phyloP scores from a whole-genome alignment of 2,888 invertebrate genomes.

The Campoplex capitator region DNA sequence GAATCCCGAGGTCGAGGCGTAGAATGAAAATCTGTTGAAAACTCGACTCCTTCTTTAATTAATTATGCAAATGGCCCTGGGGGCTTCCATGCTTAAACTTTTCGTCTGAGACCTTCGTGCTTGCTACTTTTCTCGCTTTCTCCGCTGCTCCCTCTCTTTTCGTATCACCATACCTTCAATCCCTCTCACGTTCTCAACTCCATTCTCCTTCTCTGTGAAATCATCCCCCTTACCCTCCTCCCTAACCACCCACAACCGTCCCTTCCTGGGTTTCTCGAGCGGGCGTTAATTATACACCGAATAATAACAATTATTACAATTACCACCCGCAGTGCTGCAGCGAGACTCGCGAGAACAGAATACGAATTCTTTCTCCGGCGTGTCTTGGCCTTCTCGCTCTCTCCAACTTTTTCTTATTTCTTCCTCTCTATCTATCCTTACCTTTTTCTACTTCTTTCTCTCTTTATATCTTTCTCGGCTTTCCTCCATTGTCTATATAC shows the following conservation, averaged over 20 bases:
- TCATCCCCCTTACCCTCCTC: constrained; percentile 16
- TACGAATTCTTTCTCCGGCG: constrained; percentile 70
- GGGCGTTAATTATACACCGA: constrained; percentile 83
- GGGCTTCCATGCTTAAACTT: constrained; percentile 81
- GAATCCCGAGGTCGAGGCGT: constrained; percentile 68
- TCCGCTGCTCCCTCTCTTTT: constrained; percentile 29
- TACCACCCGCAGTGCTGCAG: constrained; percentile 75
- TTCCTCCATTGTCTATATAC: constrained; percentile 32
- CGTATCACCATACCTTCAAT: constrained; percentile 19
- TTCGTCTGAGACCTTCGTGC: constrained; percentile 78
- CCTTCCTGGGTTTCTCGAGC: constrained; percentile 70
- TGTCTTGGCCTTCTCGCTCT: constrained; percentile 13
- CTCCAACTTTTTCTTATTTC: constrained; percentile 18
- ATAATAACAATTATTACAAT: constrained; percentile 83
- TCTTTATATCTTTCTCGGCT: constrained; percentile 4
- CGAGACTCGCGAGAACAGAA: constrained; percentile 71
- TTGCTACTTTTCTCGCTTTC: constrained; percentile 67
- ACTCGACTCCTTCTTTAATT: constrained; percentile 82
- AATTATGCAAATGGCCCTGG: constrained; percentile 82
- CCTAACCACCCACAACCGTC: constrained; percentile 17
- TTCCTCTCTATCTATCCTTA: constrained; percentile 11
- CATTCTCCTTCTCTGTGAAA: constrained; percentile 25
- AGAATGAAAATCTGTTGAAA: constrained; percentile 82
- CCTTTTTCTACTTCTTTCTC: not conserved
- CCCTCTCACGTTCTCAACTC: constrained; percentile 45